Evolutionary conservation across 2,113 vertebrate genomes (phyloP), one percentile per base, ranked within the genome.

Genomic region (Nettapus auritus): DNA sequence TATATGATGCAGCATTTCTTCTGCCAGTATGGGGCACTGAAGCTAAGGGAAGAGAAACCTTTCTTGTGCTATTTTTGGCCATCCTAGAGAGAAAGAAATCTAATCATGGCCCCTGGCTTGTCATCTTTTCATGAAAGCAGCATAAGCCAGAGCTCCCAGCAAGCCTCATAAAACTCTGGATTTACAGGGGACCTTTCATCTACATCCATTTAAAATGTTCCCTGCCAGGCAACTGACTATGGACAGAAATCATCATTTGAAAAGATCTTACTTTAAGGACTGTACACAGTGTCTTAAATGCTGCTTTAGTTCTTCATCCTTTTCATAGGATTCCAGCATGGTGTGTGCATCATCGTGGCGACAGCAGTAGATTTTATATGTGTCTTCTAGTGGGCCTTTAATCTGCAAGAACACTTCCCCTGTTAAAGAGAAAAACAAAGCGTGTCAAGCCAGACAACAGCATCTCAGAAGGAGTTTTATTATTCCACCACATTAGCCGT

Each of bases 341-440:
- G 96, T 93, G 83, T 98, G 99, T 3, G 99, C 99, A 46, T 99
- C 99, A 29, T 99, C 99, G 1, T 99, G 99, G 74, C 99, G 99
- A 95, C 99, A 99, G 97, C 99, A 99, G 96, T 99, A 99, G 94
- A 98, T 98, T 98, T 99, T 99, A 97, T 99, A 99, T 19, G 98
- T 98, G 21, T 99, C 99, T 97, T 99, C 99, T 94, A 99, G 91
- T 21, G 98, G 98, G 82, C 97, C 98, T 98, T 99, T 99, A 79
- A 98, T 98, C 96, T 99, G 98, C 97, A 99, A 98, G 97, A 99
- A 99, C 53, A 98, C 98, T 64, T 99, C 98, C 82, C 99, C 99
- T 99, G 95, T 94, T 86, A 95, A 90, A 97, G 89, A 95, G 87
- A 94, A 90, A 97, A 93, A 91, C 82, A 97, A 93, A 97, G 84